A percentile compares a stretch with the other conserved stretches of the same genome.
phyloP scores from a whole-genome alignment of 2,888 invertebrate species.

The Drosophila vallismaia region DNA sequence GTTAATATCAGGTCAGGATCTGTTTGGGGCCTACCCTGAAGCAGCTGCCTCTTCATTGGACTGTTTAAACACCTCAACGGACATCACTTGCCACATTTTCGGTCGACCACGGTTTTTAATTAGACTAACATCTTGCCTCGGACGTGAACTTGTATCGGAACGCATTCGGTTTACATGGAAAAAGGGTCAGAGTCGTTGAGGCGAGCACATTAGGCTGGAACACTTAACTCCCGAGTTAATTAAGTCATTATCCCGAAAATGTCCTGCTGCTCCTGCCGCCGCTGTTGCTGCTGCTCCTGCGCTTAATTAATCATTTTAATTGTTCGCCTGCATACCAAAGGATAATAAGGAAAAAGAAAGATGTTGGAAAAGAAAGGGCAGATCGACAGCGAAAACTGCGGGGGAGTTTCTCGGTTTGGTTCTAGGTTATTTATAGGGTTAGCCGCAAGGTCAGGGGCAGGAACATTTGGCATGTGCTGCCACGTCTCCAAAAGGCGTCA shows the following conservation, averaged over 20 bases:
- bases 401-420: constrained; percentile 15
- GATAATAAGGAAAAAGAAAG: constrained; percentile 45
- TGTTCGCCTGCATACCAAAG: constrained; percentile 54
- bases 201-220: constrained; percentile 72
- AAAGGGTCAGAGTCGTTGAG: constrained; percentile 78
- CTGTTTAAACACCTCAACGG: constrained; percentile 32
- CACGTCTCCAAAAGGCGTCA: constrained; percentile 17
- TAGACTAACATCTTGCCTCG: constrained; percentile 60
- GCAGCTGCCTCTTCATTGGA: constrained; percentile 33
- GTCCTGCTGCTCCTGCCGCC: constrained; percentile 62
- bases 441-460: constrained; percentile 23
- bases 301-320: constrained; percentile 78
- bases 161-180: constrained; percentile 58
- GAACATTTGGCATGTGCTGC: constrained; percentile 45
- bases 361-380: constrained; percentile 6
- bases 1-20: constrained; percentile 56
- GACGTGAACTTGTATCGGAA: neutral
- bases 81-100: constrained; percentile 64
- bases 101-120: constrained; percentile 68
- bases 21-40: constrained; percentile 12
- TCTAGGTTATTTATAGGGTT: constrained; percentile 42
- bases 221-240: constrained; percentile 67
- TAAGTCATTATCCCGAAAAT: constrained; percentile 78
- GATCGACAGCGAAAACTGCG: constrained; percentile 27
- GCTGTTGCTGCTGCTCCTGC: constrained; percentile 35